Evolutionary conservation across 2,888 invertebrate species (phyloP).

Genomic region (Fragum whitleyi): DNA sequence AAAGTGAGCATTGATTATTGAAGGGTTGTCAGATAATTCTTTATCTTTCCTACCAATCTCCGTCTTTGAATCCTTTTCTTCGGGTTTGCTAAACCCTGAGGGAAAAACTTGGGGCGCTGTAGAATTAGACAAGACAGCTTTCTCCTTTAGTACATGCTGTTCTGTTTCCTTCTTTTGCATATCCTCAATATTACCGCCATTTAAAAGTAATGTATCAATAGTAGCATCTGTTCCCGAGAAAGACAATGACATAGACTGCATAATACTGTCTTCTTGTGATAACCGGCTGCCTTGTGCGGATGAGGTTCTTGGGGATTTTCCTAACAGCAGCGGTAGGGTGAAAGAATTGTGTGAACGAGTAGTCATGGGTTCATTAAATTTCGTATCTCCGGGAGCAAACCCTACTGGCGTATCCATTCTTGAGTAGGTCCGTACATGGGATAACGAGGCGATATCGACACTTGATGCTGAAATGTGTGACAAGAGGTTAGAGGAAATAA

Average conservation of each 20-base stretch:
- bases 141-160: too few relatives aligned
- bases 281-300: neutral
- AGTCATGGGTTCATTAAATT: neutral
- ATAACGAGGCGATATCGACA: conserved; percentile 6
- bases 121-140: neutral
- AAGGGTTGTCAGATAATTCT: conserved; percentile 6
- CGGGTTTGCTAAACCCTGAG: neutral
- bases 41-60: neutral
- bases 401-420: conserved; percentile 14
- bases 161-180: too few relatives aligned
- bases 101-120: neutral
- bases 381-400: conserved; percentile 3
- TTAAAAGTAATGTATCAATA: neutral
- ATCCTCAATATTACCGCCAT: neutral
- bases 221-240: neutral
- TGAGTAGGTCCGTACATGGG: conserved; percentile 14
- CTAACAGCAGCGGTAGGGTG: neutral
- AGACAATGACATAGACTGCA: neutral
- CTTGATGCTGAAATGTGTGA: neutral
- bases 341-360: neutral
- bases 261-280: neutral
- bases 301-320: neutral
- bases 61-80: neutral
- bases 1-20: neutral
- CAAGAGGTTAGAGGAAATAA: too few relatives aligned